Evolutionary conservation across 2,113 vertebrate genomes (phyloP), one percentile per base, ranked within the genome.

Genomic region (Calyptommatus sinebrachiatus): DNA sequence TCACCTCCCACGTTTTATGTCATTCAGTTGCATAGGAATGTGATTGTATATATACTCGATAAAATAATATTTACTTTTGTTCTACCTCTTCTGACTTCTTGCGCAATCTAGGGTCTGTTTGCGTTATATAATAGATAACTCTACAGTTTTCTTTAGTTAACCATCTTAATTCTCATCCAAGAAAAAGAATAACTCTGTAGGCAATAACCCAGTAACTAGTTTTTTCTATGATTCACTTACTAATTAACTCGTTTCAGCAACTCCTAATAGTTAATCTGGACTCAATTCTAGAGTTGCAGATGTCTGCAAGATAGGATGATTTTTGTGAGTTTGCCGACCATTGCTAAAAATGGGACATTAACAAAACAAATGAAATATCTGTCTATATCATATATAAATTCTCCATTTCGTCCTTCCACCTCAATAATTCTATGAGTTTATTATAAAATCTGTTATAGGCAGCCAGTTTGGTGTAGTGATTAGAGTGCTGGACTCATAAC

Each of bases 31-130:
- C 83, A 9, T 41, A 20, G 53, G 77, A 84, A 81, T 68, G 26
- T 50, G 2, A 50, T 53, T 16, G 66, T 11, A 48, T 46, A 20
- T 11, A 48, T 46, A 20, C 12, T 35, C 80, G 60, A 0, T 72
- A 62, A 24, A 66, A 69, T 28, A 1, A 7, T 75, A 81, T 86
- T 89, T 77, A 35, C 85, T 69, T 81, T 86, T 71, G 83, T 77
- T 29, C 70, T 71, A 68, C 84, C 82, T 0, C 78, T 62, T 22
- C 68, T 86, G 71, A 84, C 73, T 57, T 50, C 61, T 28, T 83
- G 83, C 85, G 84, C 83, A 83, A 67, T 77, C 63, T 9, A 57
- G 35, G 0, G 3, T 82, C 8, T 73, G 24, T 72, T 46, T 48
- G 62, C 28, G 72, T 83, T 82, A 65, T 57, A 35, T 80, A 63